Percentiles rank a stretch among this genome's conserved stretches.
phyloP scores from a whole-genome alignment of 2,888 invertebrate genomes.

The Rambutsinella grinnellia region DNA sequence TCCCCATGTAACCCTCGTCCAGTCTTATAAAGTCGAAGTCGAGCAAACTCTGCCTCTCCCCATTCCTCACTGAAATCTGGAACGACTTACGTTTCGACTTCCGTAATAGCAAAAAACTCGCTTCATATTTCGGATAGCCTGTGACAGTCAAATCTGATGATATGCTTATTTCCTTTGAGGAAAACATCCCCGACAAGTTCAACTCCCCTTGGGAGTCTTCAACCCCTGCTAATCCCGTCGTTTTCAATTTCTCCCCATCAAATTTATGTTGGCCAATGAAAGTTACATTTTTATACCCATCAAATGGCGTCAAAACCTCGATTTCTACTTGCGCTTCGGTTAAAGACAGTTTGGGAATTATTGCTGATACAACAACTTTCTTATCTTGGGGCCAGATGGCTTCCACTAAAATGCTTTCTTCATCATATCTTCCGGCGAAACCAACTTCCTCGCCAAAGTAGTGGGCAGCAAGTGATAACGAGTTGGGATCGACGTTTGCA shows the following conservation, averaged over 20 bases:
- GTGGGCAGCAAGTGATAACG: conserved; percentile 37
- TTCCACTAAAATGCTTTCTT: conserved; percentile 34
- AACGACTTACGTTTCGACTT: conserved; percentile 45
- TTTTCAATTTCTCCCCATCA: conserved; percentile 15
- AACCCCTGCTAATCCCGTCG: not conserved
- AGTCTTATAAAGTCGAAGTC: conserved; percentile 45
- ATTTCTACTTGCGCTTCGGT: conserved; percentile 23
- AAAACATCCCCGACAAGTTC: not conserved
- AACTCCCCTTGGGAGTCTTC: conserved; percentile 11
- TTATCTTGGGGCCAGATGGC: conserved; percentile 44
- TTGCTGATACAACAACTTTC: conserved; percentile 34
- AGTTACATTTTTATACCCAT: conserved; percentile 39
- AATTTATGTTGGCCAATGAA: conserved; percentile 7
- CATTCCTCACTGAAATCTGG: conserved; percentile 29
- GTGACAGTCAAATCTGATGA: conserved; percentile 24
- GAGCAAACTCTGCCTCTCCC: conserved; percentile 28
- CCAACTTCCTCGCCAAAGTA: conserved; percentile 60
- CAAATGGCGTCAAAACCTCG: conserved; percentile 56
- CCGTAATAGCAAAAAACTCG: conserved; percentile 11
- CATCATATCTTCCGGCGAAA: conserved; percentile 49
- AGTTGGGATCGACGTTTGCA: conserved; percentile 43
- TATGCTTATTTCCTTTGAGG: conserved; percentile 24
- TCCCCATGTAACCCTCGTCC: conserved; percentile 44
- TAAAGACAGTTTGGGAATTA: conserved; percentile 28
- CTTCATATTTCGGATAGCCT: conserved; percentile 42